These are phyloP conservation scores for Hydraecia micacea DNA, from an alignment of 2,888 invertebrate species.

Conservation along the genomic window DNA sequence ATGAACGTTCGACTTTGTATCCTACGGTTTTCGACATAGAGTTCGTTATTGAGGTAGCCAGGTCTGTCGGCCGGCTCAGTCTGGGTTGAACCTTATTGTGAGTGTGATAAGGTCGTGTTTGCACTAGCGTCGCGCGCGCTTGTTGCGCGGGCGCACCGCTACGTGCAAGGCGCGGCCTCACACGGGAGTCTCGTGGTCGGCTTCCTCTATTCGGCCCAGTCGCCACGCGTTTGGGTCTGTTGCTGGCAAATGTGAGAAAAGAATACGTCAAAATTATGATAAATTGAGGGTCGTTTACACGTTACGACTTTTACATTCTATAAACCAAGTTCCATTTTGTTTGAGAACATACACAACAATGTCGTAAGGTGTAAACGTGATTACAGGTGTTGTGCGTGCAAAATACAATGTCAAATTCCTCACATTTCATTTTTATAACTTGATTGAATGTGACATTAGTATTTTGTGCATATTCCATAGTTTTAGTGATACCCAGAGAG, in stretches of 20 bases:
- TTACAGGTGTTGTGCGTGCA: conserved; percentile 37
- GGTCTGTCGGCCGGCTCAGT: conserved; percentile 41
- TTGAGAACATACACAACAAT: background rate
- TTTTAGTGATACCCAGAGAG: conserved; percentile 43
- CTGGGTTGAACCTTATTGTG: conserved; percentile 28
- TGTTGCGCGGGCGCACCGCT: conserved; percentile 77
- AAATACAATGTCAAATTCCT: conserved; percentile 50
- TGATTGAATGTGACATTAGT: conserved; percentile 31
- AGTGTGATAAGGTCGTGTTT: conserved; percentile 14
- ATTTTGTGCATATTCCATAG: conserved; percentile 41
- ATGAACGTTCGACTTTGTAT: conserved; percentile 57
- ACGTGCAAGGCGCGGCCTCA: conserved; percentile 89
- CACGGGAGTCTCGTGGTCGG: conserved; percentile 95
- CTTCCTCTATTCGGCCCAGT: conserved; percentile 94
- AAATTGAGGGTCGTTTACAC: conserved; percentile 19
- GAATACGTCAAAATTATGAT: conserved; percentile 2
- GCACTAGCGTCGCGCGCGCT: conserved; percentile 65
- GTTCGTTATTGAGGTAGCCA: conserved; percentile 60
- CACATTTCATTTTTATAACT: background rate
- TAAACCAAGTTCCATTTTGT: conserved; percentile 1
- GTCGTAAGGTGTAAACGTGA: conserved; percentile 36
- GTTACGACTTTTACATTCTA: background rate
- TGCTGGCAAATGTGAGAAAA: conserved; percentile 80
- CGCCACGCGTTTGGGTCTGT: conserved; percentile 95
- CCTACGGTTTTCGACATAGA: conserved; percentile 43